Evolutionary conservation across 2,888 invertebrate genomes (phyloP).

Genomic region (Oligia strigilis): DNA sequence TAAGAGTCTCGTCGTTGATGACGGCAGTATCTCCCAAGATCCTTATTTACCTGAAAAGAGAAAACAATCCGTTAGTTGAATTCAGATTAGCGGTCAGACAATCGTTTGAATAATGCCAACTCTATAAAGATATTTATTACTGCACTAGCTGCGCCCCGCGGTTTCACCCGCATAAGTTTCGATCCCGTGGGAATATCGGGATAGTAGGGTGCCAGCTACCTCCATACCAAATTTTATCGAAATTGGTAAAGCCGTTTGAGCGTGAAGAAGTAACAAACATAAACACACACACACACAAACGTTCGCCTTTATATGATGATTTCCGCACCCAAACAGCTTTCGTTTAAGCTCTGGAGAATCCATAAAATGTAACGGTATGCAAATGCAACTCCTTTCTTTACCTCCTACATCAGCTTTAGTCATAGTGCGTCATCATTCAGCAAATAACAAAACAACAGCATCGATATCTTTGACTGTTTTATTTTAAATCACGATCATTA

Average conservation of each 20-base stretch:
- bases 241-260: too few relatives aligned
- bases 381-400: conserved; percentile 38
- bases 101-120: conserved; percentile 19
- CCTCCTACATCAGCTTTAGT: conserved; percentile 26
- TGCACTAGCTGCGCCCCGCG: neutral
- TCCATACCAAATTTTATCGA: too few relatives aligned
- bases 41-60: conserved; percentile 64
- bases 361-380: conserved; percentile 63
- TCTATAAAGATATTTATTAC: conserved; percentile 40
- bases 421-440: conserved; percentile 21
- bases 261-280: too few relatives aligned
- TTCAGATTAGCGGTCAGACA: neutral
- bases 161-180: too few relatives aligned
- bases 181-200: too few relatives aligned
- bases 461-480: conserved; percentile 20
- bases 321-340: conserved; percentile 26
- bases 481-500: conserved; percentile 39
- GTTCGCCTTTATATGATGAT: neutral
- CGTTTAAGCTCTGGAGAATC: conserved; percentile 23
- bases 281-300: too few relatives aligned
- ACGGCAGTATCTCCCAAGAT: neutral
- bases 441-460: conserved; percentile 39
- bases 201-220: too few relatives aligned
- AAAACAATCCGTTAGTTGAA: conserved; percentile 36
- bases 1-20: neutral